Evolutionary conservation across 2,797 vertebrate species (phyloP).

Genomic region (Enteromius paludinosus): DNA sequence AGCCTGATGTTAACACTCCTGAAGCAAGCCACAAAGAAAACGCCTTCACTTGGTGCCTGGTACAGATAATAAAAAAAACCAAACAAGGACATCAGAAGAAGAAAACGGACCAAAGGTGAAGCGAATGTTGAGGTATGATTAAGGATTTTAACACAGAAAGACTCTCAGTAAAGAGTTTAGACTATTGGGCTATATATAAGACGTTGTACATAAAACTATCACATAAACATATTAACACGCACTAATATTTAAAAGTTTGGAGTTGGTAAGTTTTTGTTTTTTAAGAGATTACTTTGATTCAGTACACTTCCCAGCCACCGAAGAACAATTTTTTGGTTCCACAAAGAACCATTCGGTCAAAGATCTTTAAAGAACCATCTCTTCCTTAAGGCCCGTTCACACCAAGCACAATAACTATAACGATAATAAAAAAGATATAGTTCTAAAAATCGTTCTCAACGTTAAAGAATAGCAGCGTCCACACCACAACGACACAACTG

Average conservation of each 20-base stretch:
- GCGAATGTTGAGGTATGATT: slow-evolving; percentile 17
- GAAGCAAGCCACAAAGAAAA: slow-evolving; percentile 7
- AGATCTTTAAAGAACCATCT: too few species aligned
- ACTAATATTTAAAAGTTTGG: not conserved
- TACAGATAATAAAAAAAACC: not conserved
- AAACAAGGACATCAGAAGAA: slow-evolving; percentile 8
- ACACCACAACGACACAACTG: too few species aligned
- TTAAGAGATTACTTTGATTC: not conserved
- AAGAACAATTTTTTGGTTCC: too few species aligned
- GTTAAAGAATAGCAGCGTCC: too few species aligned
- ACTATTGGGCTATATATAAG: too few species aligned
- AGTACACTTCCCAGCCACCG: too few species aligned
- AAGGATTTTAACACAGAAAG: slow-evolving; percentile 8
- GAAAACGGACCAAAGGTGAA: slow-evolving; percentile 16
- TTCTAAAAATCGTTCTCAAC: too few species aligned
- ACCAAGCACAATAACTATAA: too few species aligned
- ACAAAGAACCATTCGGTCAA: too few species aligned
- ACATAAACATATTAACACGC: not conserved
- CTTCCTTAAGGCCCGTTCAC: too few species aligned
- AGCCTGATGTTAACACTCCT: slow-evolving; percentile 7
- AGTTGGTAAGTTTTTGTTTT: not conserved
- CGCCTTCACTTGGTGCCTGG: not conserved
- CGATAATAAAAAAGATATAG: too few species aligned
- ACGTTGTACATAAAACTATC: not conserved
- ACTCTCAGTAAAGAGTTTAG: not conserved